Percentiles rank a stretch among this genome's conserved stretches.
Evolutionary conservation across 2,113 vertebrate genomes (phyloP).

Genomic region (Calyptommatus sinebrachiatus): DNA sequence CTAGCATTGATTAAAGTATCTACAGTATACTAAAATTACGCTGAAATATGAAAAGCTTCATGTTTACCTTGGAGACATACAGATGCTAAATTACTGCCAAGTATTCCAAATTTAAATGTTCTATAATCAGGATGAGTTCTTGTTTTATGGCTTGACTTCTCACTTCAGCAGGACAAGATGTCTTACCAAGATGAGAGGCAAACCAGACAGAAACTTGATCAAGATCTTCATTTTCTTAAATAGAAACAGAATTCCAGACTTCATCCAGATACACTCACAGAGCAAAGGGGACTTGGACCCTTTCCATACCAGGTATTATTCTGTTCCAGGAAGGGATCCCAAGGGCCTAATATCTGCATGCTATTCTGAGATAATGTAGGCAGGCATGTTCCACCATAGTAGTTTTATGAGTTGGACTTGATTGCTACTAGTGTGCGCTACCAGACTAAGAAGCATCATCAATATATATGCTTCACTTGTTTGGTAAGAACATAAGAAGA

Average conservation of each 20-base stretch:
- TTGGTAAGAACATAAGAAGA: no score
- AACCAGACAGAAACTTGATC: neutral
- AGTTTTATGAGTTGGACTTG: no score
- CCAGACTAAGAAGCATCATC: no score
- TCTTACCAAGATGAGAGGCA: neutral
- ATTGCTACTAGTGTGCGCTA: no score
- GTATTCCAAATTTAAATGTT: constrained; percentile 51
- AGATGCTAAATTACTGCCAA: constrained; percentile 62
- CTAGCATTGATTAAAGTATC: constrained; percentile 73
- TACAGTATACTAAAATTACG: constrained; percentile 72
- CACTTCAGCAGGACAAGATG: constrained; percentile 19
- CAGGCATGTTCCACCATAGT: no score
- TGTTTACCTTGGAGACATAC: constrained; percentile 60
- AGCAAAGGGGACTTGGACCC: neutral
- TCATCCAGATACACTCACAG: neutral
- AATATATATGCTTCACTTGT: no score
- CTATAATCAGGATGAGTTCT: constrained; percentile 43
- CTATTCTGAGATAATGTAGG: no score
- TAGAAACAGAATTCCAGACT: neutral
- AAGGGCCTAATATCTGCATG: no score
- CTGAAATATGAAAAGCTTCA: constrained; percentile 65
- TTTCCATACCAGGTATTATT: neutral
- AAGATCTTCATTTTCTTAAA: neutral
- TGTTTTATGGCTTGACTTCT: constrained; percentile 18
- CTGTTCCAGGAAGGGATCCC: no score